Evolutionary conservation across 2,888 invertebrate species (phyloP), one percentile per base, ranked within the genome.

Genomic region (Tromatobia lineatoria): DNA sequence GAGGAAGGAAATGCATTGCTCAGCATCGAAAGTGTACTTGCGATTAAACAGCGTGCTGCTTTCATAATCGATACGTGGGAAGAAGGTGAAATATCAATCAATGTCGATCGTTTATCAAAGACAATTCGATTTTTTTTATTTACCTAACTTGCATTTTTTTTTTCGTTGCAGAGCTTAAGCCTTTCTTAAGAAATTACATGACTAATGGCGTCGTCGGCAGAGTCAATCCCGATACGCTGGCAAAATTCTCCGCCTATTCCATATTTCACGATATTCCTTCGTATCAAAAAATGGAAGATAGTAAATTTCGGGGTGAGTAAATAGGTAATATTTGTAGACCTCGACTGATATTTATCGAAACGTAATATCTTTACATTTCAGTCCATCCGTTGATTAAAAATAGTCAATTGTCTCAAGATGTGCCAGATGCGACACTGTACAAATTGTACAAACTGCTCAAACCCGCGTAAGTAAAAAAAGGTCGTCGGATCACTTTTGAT

Each of bases 221-320:
- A 0, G 94, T 93, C 50, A 94, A 94, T 23, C 91, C 92, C 0
- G 92, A 91, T 0, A 78, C 92, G 1, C 93, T 94, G 76, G 93
- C 93, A 76, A 94, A 94, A 74, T 90, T 96, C 20, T 94, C 95
- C 7, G 94, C 95, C 0, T 96, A 95, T 86, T 91, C 96, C 2
- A 94, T 95, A 57, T 96, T 95, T 89, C 95, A 96, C 88, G 95
- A 96, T 89, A 91, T 96, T 83, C 95, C 95, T 0, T 94, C 92
- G 84, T 93, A 93, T 83, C 93, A 93, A 45, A 91, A 92, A 11
- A 8, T 20, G 20, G 64, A 64, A 4, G 87, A 94, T 80, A 90
- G 86, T 15, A 85, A 89, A 67, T 69, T 85, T 76, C 75, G 87
- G 73, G 87, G 92, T 92, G 85, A 91, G 91, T 90, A 45, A 13